Evolutionary conservation across 1,140 invertebrate genomes (phyloP), one percentile per base, ranked within the genome.

Genomic region (Stenopsyche tienmushanensis): DNA sequence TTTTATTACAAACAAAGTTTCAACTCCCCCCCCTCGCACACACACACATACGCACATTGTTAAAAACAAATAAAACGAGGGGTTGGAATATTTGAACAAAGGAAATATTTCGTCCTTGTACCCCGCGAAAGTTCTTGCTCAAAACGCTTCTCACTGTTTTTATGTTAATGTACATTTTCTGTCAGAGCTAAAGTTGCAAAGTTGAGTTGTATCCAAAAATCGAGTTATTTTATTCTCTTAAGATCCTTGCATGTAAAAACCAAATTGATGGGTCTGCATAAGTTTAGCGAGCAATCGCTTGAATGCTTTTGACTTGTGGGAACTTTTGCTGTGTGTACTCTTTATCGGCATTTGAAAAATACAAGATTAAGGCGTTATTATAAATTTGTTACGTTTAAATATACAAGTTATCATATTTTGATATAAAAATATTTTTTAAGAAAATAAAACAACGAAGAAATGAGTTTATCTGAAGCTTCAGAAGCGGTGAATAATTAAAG

Each of bases 51-150:
- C n/a, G n/a, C 49, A 24, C 49, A 25, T 34, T 17, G 29, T 55
- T 55, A 10, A 55, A 55, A 55, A 55, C 52, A 55, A 55, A 55
- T 55, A 55, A 39, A 55, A 55, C 29, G 17, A 13, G 29, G 5
- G 29, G 52, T 50, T 20, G 25, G 52, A 55, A 55, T 55, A 26
- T 25, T 55, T 25, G 52, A 55, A 55, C 52, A 55, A 55, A 55
- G 52, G 52, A 55, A 39, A 25, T 25, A 25, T 52, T 52, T 42
- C 47, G 47, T 39, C 13, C 29, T 13, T 34, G 29, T 34, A 5
- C 13, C 29, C 29, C 29, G 52, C 52, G 50, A 7, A n/a, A 47
- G 17, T 5, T 47, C 17, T 18, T 15, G 10, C 44, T 47, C 15
- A 5, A 34, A 34, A 34, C 29, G 29, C 13, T 34, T 7, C 13